Percentiles rank a stretch among this genome's conserved stretches.
Conservation (phyloP, 2,113 vertebrate species). For the Neomonachus schauinslandi region DNA sequence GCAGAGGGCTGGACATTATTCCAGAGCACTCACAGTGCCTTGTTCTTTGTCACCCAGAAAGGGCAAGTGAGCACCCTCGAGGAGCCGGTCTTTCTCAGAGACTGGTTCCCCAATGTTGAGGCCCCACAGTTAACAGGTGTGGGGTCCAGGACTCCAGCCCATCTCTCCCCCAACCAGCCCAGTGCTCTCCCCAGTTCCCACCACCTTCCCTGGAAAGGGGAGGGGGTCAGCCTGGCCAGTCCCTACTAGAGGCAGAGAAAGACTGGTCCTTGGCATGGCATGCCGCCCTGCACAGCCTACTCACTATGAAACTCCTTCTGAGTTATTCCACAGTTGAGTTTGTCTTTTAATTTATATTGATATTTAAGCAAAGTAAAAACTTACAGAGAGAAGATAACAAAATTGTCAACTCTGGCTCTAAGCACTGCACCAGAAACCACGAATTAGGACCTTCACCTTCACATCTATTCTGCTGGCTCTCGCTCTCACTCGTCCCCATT, state of each 20-base stretch:
- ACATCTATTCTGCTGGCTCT: fast-evolving
- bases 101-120: not conserved
- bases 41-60: fast-evolving
- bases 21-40: fast-evolving
- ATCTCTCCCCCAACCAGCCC: not conserved
- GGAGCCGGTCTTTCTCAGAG: not conserved
- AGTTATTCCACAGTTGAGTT: not conserved
- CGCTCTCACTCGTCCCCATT: too few species aligned
- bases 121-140: not conserved
- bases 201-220: not conserved
- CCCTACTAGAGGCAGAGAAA: not conserved
- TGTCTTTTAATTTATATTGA: not conserved
- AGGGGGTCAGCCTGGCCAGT: too few species aligned
- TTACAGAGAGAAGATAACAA: not conserved
- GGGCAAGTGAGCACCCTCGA: fast-evolving
- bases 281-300: fast-evolving
- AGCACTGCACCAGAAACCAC: not conserved
- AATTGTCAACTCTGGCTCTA: not conserved
- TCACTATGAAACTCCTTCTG: not conserved
- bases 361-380: not conserved
- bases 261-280: fast-evolving
- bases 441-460: fast-evolving
- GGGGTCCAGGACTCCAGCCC: constrained; percentile 35
- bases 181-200: not conserved
- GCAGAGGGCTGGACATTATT: not conserved